A percentile compares a stretch with the other conserved stretches of the same genome.
phyloP scores from a whole-genome alignment of 2,797 vertebrate genomes.

The Chromobotia macracanthus region DNA sequence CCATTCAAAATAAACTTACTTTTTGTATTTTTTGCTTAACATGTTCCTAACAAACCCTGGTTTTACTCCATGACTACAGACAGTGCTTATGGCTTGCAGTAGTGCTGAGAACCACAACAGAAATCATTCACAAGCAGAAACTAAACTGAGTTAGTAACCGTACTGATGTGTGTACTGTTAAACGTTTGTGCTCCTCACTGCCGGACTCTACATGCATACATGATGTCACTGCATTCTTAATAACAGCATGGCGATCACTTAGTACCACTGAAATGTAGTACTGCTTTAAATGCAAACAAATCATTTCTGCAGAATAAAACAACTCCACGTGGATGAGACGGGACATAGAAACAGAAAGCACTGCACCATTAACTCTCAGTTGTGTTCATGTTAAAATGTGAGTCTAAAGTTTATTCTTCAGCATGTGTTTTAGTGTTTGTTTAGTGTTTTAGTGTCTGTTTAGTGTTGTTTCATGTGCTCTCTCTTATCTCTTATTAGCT shows the following conservation, averaged over 20 bases:
- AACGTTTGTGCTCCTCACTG: background rate
- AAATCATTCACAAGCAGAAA: constrained; percentile 79
- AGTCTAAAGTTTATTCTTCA: too few relatives aligned
- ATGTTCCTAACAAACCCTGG: constrained; percentile 67
- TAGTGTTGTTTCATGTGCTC: background rate
- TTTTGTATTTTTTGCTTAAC: constrained; percentile 57
- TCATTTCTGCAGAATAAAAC: constrained; percentile 25
- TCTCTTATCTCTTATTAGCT: constrained; percentile 48
- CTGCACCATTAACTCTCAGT: background rate
- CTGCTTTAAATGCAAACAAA: constrained; percentile 30
- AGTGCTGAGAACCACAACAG: constrained; percentile 78
- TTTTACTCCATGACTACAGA: constrained; percentile 75
- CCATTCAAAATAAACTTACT: constrained; percentile 2
- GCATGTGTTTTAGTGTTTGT: constrained; percentile 52
- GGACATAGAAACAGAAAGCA: background rate
- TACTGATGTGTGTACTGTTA: background rate
- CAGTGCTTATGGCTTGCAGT: constrained; percentile 80
- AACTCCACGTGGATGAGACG: background rate
- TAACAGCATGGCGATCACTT: background rate
- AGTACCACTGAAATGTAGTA: background rate
- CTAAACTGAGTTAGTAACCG: constrained; percentile 52
- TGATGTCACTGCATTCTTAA: background rate
- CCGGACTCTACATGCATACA: background rate
- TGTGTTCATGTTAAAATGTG: constrained; percentile 1
- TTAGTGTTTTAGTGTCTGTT: constrained; percentile 52